These are phyloP conservation scores for Ispidina lecontei DNA, from an alignment of 2,797 vertebrate species.

Conservation along the genomic window DNA sequence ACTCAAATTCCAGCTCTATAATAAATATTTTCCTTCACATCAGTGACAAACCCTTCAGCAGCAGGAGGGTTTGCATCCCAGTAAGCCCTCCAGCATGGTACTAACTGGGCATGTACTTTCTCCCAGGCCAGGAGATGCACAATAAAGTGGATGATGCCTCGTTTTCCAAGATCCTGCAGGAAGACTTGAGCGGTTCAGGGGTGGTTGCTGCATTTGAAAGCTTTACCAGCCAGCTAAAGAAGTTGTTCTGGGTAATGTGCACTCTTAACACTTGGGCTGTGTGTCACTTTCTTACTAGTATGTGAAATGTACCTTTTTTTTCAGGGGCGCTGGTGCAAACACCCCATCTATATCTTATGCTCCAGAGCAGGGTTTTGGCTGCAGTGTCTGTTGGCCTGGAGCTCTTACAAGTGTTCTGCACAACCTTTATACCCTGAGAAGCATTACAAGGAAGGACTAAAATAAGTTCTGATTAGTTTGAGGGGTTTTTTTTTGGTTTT, in stretches of 20 bases:
- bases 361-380: background rate
- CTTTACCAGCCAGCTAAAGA: constrained; percentile 80
- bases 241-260: constrained; percentile 80
- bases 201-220: constrained; percentile 79
- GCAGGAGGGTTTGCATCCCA: background rate
- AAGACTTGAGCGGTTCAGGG: constrained; percentile 53
- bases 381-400: background rate
- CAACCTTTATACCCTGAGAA: background rate
- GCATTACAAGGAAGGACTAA: background rate
- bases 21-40: rapidly evolving
- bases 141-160: background rate
- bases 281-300: background rate
- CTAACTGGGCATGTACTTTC: background rate
- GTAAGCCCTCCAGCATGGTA: rapidly evolving
- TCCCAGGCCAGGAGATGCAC: constrained; percentile 27
- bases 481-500: background rate
- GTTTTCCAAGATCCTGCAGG: constrained; percentile 10
- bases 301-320: background rate
- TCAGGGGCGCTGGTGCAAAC: background rate
- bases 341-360: background rate
- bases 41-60: background rate
- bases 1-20: rapidly evolving
- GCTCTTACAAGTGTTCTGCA: background rate
- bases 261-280: rapidly evolving
- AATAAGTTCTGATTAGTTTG: background rate